Percentiles rank a stretch among this genome's conserved stretches.
Evolutionary conservation across 2,888 invertebrate species (phyloP).

Genomic region (Protophormia terraenovae): DNA sequence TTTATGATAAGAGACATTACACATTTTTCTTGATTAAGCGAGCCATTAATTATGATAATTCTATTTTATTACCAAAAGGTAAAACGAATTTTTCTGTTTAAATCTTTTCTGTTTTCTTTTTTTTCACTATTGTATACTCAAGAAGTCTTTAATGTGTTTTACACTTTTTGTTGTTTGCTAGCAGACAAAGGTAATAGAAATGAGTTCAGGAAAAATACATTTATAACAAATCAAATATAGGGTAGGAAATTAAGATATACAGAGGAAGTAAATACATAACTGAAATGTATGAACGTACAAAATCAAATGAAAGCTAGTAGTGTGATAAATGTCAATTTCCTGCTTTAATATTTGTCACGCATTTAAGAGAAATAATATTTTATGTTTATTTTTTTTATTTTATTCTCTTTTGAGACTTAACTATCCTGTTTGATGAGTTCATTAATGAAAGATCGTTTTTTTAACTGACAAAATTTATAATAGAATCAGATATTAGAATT

Average conservation of each 20-base stretch:
- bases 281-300: no score
- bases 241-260: slow-evolving; percentile 55
- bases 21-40: slow-evolving; percentile 78
- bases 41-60: slow-evolving; percentile 79
- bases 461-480: not conserved
- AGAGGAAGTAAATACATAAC: slow-evolving; percentile 56
- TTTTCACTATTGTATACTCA: not conserved
- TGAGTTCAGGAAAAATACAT: slow-evolving; percentile 73
- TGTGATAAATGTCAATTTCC: slow-evolving; percentile 79
- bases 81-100: slow-evolving; percentile 70
- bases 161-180: not conserved
- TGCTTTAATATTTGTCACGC: slow-evolving; percentile 74
- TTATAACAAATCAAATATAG: slow-evolving; percentile 48
- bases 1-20: slow-evolving; percentile 4
- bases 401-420: slow-evolving; percentile 20
- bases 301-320: slow-evolving; percentile 57
- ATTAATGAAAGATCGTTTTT: slow-evolving; percentile 24
- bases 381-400: not conserved
- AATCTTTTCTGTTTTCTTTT: slow-evolving; percentile 1
- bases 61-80: slow-evolving; percentile 70
- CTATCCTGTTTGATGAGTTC: slow-evolving; percentile 64
- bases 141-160: slow-evolving; percentile 28
- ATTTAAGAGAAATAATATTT: slow-evolving; percentile 29
- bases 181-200: slow-evolving; percentile 74
- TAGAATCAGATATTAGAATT: not conserved